Evolutionary conservation across 2,797 vertebrate genomes (phyloP).

Genomic region (Ibycter americanus): DNA sequence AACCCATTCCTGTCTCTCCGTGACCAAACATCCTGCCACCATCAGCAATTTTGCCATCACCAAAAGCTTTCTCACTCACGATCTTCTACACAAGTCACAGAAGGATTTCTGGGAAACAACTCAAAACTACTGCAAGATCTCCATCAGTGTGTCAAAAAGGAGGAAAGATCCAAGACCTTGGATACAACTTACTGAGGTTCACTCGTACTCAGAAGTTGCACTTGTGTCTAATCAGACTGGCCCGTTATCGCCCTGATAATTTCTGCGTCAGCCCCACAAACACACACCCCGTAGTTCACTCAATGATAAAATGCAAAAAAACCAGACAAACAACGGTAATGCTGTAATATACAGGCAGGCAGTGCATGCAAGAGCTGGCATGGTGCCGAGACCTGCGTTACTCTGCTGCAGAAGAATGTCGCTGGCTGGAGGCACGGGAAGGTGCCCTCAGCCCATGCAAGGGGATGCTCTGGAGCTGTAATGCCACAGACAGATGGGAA

Average conservation of each 20-base stretch:
- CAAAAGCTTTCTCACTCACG: background rate
- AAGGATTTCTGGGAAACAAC: background rate
- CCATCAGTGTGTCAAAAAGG: background rate
- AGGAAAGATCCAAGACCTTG: background rate
- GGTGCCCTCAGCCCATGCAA: background rate
- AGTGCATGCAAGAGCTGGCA: background rate
- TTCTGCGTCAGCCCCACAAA: background rate
- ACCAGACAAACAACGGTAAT: background rate
- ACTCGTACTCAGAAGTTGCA: background rate
- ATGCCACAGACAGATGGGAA: rapidly evolving
- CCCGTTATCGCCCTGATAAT: background rate
- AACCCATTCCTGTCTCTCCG: background rate
- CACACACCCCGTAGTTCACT: background rate
- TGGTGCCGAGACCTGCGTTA: background rate
- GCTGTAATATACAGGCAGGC: background rate
- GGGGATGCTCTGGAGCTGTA: background rate
- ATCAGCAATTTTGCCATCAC: background rate
- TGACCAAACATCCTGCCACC: background rate
- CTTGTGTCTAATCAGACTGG: background rate
- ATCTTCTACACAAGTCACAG: background rate
- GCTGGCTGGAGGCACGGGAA: background rate
- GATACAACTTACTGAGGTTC: background rate
- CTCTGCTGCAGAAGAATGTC: background rate
- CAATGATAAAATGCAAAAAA: background rate
- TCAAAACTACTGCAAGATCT: background rate